Percentiles rank a stretch among this genome's conserved stretches.
phyloP scores from a whole-genome alignment of 1,140 invertebrate genomes.

The Sycophila sp. region DNA sequence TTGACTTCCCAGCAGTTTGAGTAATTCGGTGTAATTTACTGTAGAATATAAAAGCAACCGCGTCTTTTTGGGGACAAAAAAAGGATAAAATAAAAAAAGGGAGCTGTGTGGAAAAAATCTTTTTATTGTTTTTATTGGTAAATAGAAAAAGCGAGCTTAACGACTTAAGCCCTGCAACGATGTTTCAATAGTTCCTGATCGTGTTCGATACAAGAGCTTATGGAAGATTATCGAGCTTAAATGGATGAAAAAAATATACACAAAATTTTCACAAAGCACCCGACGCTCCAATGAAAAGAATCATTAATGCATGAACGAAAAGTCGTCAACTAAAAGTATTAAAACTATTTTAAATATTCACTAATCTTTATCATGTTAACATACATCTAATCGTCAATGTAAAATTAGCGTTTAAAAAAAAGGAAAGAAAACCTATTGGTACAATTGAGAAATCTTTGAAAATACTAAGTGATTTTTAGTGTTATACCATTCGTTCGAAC shows the following conservation, averaged over 20 bases:
- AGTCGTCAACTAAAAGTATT: not conserved
- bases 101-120: not conserved
- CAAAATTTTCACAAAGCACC: not conserved
- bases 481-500: too few relatives aligned
- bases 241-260: not conserved
- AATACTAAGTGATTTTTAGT: too few relatives aligned
- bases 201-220: conserved; percentile 20
- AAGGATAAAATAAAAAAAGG: conserved; percentile 15
- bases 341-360: not conserved
- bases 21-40: not conserved
- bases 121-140: conserved; percentile 18
- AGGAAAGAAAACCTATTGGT: too few relatives aligned
- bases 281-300: not conserved
- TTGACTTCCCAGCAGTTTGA: conserved; percentile 1
- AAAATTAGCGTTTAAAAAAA: too few relatives aligned
- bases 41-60: not conserved
- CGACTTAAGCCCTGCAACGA: not conserved
- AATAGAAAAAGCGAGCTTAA: not conserved
- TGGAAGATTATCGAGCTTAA: not conserved
- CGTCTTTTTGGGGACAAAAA: not conserved
- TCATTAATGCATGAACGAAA: not conserved
- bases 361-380: too few relatives aligned
- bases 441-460: too few relatives aligned
- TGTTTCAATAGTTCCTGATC: conserved; percentile 1
- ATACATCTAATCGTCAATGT: too few relatives aligned